These are phyloP conservation scores for Eriosoma lanigerum DNA, from an alignment of 1,140 invertebrate species.

Conservation along the genomic window DNA sequence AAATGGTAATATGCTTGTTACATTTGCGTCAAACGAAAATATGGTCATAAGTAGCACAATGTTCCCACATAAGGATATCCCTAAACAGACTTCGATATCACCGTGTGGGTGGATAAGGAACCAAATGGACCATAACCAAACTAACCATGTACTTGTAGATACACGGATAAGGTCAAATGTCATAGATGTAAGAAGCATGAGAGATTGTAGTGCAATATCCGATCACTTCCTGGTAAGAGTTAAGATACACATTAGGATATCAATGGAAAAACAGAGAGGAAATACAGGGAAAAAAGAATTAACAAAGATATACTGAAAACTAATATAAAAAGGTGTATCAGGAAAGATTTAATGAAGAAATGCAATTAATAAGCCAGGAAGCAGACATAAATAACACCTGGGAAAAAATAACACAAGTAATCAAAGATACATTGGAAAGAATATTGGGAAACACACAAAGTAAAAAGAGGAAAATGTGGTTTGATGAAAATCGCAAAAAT, in stretches of 20 bases:
- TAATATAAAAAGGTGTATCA: neutral
- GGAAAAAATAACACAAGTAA: slow-evolving; percentile 2
- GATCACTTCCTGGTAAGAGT: slow-evolving; percentile 6
- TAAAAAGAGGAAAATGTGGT: slow-evolving; percentile 5
- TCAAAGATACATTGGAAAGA: slow-evolving; percentile 10
- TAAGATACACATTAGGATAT: neutral
- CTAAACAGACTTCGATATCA: too few relatives aligned
- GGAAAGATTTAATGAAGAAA: neutral
- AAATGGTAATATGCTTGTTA: slow-evolving; percentile 3
- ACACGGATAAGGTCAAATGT: neutral
- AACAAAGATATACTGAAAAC: slow-evolving; percentile 1
- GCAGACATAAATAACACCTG: neutral
- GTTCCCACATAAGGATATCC: neutral
- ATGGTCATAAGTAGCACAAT: slow-evolving; percentile 4
- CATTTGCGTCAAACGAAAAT: neutral
- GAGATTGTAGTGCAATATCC: neutral
- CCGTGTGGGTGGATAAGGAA: too few relatives aligned
- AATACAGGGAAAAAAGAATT: neutral
- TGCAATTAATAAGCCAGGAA: neutral
- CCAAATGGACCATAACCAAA: neutral
- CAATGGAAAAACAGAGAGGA: slow-evolving; percentile 5
- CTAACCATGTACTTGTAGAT: neutral
- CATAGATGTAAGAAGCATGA: slow-evolving; percentile 3
- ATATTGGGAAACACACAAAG: slow-evolving; percentile 16
- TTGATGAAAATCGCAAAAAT: slow-evolving; percentile 21